A percentile compares a stretch with the other conserved stretches of the same genome.
These are phyloP conservation scores for Chaenodraco wilsoni DNA, from an alignment of 2,797 vertebrate genomes.

Conservation along the genomic window DNA sequence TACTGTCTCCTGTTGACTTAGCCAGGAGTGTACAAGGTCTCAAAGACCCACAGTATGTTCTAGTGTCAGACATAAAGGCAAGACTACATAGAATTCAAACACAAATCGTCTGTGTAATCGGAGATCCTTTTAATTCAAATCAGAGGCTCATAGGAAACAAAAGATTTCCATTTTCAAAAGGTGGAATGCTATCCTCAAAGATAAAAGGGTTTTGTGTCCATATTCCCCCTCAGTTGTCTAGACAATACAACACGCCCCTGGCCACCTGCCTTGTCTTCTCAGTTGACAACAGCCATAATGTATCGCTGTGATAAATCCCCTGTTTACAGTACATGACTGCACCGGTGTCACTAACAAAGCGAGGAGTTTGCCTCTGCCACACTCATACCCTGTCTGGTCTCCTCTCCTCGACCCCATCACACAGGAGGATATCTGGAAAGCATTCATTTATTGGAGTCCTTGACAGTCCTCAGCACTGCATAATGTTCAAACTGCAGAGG, in stretches of 20 bases:
- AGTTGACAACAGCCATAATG: conserved; percentile 68
- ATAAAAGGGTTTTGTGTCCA: conserved; percentile 67
- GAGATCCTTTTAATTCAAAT: conserved; percentile 52
- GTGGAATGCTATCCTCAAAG: conserved; percentile 54
- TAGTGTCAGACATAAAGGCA: conserved; percentile 5
- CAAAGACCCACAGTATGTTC: conserved; percentile 11
- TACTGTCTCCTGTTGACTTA: conserved; percentile 54
- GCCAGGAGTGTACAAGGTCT: conserved; percentile 42
- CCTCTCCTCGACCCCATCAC: conserved; percentile 51
- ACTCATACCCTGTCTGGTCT: conserved; percentile 50
- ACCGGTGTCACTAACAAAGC: conserved; percentile 54
- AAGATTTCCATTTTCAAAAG: conserved; percentile 68
- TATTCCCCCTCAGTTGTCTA: conserved; percentile 68
- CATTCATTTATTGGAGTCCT: conserved; percentile 72
- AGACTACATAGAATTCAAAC: conserved; percentile 18
- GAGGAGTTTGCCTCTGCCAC: conserved; percentile 42
- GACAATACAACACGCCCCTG: conserved; percentile 69
- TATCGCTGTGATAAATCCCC: conserved; percentile 64
- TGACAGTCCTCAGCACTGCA: conserved; percentile 71
- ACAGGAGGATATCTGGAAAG: conserved; percentile 74
- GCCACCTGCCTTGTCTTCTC: conserved; percentile 79
- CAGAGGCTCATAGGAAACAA: conserved; percentile 47
- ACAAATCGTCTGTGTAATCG: conserved; percentile 14
- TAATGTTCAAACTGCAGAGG: conserved; percentile 75
- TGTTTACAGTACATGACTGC: conserved; percentile 74